phyloP scores from a whole-genome alignment of 2,888 invertebrate genomes.

The Sphaerophoria taeniata region DNA sequence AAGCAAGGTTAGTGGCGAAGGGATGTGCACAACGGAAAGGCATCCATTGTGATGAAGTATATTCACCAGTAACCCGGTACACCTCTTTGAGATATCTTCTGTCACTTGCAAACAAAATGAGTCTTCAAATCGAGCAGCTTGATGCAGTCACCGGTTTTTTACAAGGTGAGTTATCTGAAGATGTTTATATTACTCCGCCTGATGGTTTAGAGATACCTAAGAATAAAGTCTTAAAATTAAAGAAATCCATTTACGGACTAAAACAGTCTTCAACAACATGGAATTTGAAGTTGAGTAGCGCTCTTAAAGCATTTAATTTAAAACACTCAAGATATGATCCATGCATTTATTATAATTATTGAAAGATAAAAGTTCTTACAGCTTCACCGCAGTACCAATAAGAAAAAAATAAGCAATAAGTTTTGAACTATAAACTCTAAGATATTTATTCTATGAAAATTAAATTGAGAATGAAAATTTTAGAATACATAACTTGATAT shows the following conservation, averaged over 20 bases:
- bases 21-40: background rate
- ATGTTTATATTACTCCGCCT: background rate
- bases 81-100: constrained; percentile 1
- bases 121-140: background rate
- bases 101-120: background rate
- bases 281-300: constrained; percentile 10
- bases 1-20: constrained; percentile 2
- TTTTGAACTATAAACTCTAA: too few species aligned
- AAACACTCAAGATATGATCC: constrained; percentile 16
- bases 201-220: background rate
- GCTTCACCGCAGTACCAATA: too few species aligned
- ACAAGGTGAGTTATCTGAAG: background rate
- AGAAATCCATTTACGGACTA: constrained; percentile 24
- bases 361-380: too few species aligned
- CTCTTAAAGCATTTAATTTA: constrained; percentile 5
- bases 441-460: too few species aligned
- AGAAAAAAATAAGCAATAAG: too few species aligned
- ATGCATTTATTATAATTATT: constrained; percentile 19
- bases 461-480: too few species aligned
- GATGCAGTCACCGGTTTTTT: background rate
- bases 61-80: constrained; percentile 2
- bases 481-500: too few species aligned
- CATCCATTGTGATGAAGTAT: constrained; percentile 2
- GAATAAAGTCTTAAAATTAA: constrained; percentile 1
- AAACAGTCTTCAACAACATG: constrained; percentile 11